Evolutionary conservation across 2,888 invertebrate genomes (phyloP).

Genomic region (Odontocolon sp.): DNA sequence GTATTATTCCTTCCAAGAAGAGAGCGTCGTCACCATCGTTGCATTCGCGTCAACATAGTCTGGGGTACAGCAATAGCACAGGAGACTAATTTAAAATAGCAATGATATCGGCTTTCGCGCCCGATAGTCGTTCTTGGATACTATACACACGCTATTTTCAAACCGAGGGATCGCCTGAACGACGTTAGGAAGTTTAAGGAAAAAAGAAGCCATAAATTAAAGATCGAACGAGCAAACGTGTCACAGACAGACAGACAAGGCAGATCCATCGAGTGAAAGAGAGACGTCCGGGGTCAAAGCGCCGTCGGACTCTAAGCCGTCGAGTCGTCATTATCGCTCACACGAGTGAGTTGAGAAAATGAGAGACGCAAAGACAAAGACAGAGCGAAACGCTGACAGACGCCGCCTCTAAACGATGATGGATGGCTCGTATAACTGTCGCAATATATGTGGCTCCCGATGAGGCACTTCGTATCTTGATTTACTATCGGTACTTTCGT

Average conservation of each 20-base stretch:
- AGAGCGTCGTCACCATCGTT: background rate
- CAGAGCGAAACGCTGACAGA: constrained; percentile 71
- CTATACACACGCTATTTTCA: constrained; percentile 11
- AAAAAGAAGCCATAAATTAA: constrained; percentile 43
- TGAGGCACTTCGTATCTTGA: constrained; percentile 76
- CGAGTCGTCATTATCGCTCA: constrained; percentile 62
- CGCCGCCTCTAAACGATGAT: constrained; percentile 75
- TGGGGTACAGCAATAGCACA: background rate
- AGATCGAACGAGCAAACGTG: constrained; percentile 31
- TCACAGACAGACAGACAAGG: constrained; percentile 16
- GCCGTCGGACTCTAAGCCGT: constrained; percentile 44
- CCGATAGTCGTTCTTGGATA: background rate
- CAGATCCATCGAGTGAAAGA: constrained; percentile 21
- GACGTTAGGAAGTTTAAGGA: constrained; percentile 8
- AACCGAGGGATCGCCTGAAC: background rate
- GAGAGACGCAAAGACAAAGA: background rate
- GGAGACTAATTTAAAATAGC: constrained; percentile 6
- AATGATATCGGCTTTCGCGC: constrained; percentile 2
- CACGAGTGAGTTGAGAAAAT: constrained; percentile 45
- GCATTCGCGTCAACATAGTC: background rate
- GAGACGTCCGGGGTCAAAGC: constrained; percentile 53
- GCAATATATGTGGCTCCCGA: constrained; percentile 76
- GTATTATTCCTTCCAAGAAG: background rate
- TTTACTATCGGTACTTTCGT: constrained; percentile 72
- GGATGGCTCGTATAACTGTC: constrained; percentile 78